Percentiles rank a stretch among this genome's conserved stretches.
Conservation (phyloP, 2,113 vertebrate species). For the Galemys pyrenaicus region DNA sequence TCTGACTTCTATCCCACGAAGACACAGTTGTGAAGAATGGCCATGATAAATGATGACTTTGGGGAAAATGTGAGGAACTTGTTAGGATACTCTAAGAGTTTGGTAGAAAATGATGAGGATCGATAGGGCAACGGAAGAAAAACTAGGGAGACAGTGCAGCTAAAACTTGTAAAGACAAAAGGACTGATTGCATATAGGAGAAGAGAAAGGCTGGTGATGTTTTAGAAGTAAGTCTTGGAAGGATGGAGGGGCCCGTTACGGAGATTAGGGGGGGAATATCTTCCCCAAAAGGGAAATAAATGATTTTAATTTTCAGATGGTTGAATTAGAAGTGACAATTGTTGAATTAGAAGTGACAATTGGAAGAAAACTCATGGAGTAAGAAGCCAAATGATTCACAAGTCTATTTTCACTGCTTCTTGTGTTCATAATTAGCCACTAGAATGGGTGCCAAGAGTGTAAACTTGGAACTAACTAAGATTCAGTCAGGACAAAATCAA, state of each 20-base stretch:
- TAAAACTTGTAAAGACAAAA: not conserved
- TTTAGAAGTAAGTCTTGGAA: not conserved
- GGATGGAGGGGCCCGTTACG: rapidly evolving
- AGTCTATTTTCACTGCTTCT: not conserved
- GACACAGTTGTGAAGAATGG: not conserved
- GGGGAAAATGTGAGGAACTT: not conserved
- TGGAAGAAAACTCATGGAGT: not conserved
- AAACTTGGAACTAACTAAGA: not conserved
- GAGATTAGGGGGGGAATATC: not conserved
- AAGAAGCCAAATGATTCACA: not conserved
- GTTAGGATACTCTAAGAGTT: not conserved
- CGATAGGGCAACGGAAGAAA: not conserved
- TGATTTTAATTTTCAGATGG: not conserved
- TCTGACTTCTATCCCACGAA: not conserved
- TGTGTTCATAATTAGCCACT: not conserved
- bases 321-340: not conserved
- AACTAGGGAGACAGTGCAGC: not conserved
- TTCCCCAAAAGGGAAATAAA: not conserved
- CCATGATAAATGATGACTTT: not conserved
- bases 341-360: not conserved
- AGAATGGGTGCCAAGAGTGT: not conserved
- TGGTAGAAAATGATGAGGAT: not conserved
- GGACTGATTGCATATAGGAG: not conserved
- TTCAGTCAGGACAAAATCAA: not conserved
- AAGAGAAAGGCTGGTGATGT: not conserved